Evolutionary conservation across 1,140 invertebrate species (phyloP), one percentile per base, ranked within the genome.

Genomic region (Papilio polyxenes): DNA sequence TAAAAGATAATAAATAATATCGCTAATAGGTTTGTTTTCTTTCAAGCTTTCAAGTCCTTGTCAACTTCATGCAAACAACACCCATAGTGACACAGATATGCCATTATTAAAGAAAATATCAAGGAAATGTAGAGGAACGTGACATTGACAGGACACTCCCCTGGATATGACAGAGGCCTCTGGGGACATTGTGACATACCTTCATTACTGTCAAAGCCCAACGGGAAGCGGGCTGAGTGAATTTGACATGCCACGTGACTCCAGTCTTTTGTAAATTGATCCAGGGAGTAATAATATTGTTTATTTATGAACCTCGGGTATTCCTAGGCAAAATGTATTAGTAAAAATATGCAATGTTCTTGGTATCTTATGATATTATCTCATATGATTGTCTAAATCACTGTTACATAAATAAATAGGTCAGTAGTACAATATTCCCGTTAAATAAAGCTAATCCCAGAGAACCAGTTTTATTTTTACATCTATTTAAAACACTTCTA

Each of bases 111-210:
- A 56, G 77, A 80, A 48, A 80, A 80, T 69, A 23, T 40, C 3
- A n/a, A 69, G 78, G 78, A 69, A 69, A 87, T 84, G 82, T 81
- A 82, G 78, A 80, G 83, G 74, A 84, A 83, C 86, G 80, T 82
- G 82, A 56, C 65, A 59, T 81, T 82, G 69, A 75, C 82, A 79
- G 81, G 84, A 85, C 86, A 86, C 85, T 88, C 86, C 88, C 59
- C 80, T 81, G 78, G 75, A 77, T 75, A 80, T 80, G 78, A 65
- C 37, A 31, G 59, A 4, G 56, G 59, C 44, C 23, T 37, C 56
- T 11, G 78, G 78, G 78, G 59, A 79, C 77, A 51, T 9, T 65
- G 56, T 9, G 40, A 80, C 78, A 49, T 80, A 80, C 78, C 78
- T 80, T 80, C 78, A 80, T 80, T 80, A 80, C 59, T 80, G 78